Evolutionary conservation across 1,140 invertebrate species (phyloP), one percentile per base, ranked within the genome.

Genomic region (Diploscapter pachys): DNA sequence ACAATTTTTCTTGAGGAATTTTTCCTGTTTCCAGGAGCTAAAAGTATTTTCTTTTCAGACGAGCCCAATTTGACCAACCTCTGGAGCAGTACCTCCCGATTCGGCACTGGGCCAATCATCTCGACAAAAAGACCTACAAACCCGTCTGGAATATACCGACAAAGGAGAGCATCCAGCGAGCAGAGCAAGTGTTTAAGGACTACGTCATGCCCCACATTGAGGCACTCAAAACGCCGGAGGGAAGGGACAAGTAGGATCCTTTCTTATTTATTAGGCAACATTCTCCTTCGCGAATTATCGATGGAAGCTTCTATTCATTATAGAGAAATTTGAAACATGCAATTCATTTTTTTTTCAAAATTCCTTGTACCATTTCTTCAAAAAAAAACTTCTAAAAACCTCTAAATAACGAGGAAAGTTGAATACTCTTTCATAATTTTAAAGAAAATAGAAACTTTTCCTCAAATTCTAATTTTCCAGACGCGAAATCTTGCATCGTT

Each of bases 111-210:
- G 93, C 92, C 0, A 88, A 89, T 73, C 87, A 90, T 2, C 89
- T 90, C 9, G 86, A 92, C 79, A 80, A 91, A 3, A 86, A 91
- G 9, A 31, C 57, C 3, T 85, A 92, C 5, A 88, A 90, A 5
- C 87, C 93, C 3, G 86, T 91, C 57, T 95, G 92, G 92, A 92
- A 93, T 82, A 85, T 90, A n/a, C 93, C 93, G 0, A 88, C 86
- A 49, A 85, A 89, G 48, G 89, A 90, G 69, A 93, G 94, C 86
- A 88, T 92, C 0, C 82, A 85, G 5, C 89, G 89, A 77, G 89
- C 90, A 4, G 89, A 91, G 78, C 85, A 88, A 78, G 77, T 94
- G 1, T 77, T 88, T 0, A 70, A 87, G 61, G 65, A 88, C 79
- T 93, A 92, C 83, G 81, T 92, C 55, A 77, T 87, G 2, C 83